phyloP scores from a whole-genome alignment of 2,797 vertebrate species.

The Gymnocypris eckloni region DNA sequence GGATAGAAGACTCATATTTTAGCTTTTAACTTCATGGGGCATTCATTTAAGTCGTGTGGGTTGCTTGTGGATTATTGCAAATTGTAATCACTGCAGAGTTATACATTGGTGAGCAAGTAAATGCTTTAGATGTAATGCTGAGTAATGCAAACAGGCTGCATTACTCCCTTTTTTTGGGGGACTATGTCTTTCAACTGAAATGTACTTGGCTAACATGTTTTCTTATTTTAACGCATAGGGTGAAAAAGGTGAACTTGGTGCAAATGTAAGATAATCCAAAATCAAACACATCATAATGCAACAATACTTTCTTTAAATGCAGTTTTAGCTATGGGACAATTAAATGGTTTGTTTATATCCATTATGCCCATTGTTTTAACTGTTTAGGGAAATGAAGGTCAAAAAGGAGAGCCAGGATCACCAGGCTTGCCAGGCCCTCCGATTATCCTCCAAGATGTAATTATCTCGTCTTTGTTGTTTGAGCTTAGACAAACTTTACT shows the following conservation, averaged over 20 bases:
- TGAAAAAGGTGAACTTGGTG: constrained; percentile 73
- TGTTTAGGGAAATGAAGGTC: constrained; percentile 76
- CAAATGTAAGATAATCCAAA: constrained; percentile 69
- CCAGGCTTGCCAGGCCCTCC: constrained; percentile 79
- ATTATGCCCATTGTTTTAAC: not conserved
- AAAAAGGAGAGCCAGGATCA: constrained; percentile 76
- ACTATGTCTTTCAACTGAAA: not conserved
- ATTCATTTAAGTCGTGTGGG: too few species aligned
- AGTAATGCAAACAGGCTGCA: not conserved
- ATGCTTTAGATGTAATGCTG: not conserved
- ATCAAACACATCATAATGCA: not conserved
- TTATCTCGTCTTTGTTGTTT: not conserved
- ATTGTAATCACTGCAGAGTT: not conserved
- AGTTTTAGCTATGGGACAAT: not conserved
- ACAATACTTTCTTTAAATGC: not conserved
- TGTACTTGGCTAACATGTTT: not conserved
- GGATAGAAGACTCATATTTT: too few species aligned
- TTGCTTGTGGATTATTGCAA: too few species aligned
- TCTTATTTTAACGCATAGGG: constrained; percentile 70
- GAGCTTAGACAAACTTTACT: not conserved
- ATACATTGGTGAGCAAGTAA: not conserved
- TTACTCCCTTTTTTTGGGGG: too few species aligned
- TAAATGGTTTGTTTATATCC: not conserved
- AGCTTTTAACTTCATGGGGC: too few species aligned
- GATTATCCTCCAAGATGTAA: constrained; percentile 76